A percentile compares a stretch with the other conserved stretches of the same genome.
phyloP scores from a whole-genome alignment of 1,140 invertebrate genomes.

The Halictus rubicundus region DNA sequence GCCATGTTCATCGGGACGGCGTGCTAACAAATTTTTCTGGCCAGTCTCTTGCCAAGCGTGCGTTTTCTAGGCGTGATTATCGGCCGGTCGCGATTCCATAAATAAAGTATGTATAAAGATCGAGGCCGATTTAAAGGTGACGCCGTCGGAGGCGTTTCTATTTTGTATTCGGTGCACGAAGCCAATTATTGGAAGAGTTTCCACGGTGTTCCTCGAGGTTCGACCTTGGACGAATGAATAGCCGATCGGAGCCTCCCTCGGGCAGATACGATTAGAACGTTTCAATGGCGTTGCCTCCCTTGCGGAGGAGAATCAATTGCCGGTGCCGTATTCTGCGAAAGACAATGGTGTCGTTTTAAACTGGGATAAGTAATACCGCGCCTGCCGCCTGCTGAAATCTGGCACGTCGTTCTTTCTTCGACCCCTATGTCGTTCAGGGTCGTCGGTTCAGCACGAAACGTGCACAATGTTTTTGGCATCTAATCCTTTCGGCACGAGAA shows the following conservation, averaged over 20 bases:
- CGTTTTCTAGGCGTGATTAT: background rate
- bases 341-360: slow-evolving; percentile 11
- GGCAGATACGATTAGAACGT: slow-evolving; percentile 36
- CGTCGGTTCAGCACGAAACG: no score
- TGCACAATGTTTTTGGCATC: no score
- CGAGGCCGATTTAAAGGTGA: slow-evolving; percentile 21
- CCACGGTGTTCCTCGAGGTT: slow-evolving; percentile 2
- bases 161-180: slow-evolving; percentile 30
- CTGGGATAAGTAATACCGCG: background rate
- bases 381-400: no score
- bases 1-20: no score
- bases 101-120: background rate
- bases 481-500: no score
- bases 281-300: slow-evolving; percentile 17
- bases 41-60: no score
- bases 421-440: no score
- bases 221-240: slow-evolving; percentile 40
- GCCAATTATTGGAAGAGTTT: slow-evolving; percentile 46
- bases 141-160: background rate
- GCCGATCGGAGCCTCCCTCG: slow-evolving; percentile 15
- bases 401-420: background rate
- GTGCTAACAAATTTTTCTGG: no score
- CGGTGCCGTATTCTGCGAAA: background rate
- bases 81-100: background rate
- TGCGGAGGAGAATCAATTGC: slow-evolving; percentile 2